Conservation (phyloP, 2,888 invertebrate genomes). For the Lithophane socia region DNA sequence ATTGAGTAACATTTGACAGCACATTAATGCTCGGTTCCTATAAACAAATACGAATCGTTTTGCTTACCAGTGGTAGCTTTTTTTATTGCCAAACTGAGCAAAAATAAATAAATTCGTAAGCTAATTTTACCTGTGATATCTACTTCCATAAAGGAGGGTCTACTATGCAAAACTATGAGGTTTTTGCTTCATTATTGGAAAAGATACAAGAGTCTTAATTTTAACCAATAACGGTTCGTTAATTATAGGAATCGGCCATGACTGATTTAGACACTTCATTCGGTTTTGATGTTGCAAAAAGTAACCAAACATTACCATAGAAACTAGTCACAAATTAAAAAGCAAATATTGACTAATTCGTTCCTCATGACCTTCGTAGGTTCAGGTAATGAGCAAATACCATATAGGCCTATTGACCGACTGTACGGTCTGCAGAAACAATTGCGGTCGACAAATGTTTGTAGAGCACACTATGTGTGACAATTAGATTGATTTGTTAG, state of each 20-base stretch:
- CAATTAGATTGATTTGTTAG: constrained; percentile 25
- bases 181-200: too few relatives aligned
- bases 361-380: constrained; percentile 35
- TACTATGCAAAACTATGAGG: too few relatives aligned
- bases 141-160: too few relatives aligned
- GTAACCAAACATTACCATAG: background rate
- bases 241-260: too few relatives aligned
- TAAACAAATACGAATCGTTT: too few relatives aligned
- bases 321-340: constrained; percentile 26
- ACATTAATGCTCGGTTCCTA: background rate
- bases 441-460: constrained; percentile 44
- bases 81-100: too few relatives aligned
- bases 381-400: constrained; percentile 23
- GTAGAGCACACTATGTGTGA: constrained; percentile 9
- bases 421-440: constrained; percentile 24
- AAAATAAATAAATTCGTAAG: too few relatives aligned
- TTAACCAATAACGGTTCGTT: too few relatives aligned
- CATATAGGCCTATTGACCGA: constrained; percentile 40
- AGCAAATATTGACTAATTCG: constrained; percentile 31
- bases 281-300: background rate
- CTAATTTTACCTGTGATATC: too few relatives aligned
- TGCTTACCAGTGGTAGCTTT: too few relatives aligned
- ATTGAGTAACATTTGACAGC: background rate
- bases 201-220: too few relatives aligned
- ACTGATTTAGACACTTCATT: background rate